Evolutionary conservation across 92 coral and sea anemone genomes (phyloP), one percentile per base, ranked within the genome.

Genomic region (Galaxea fascicularis): DNA sequence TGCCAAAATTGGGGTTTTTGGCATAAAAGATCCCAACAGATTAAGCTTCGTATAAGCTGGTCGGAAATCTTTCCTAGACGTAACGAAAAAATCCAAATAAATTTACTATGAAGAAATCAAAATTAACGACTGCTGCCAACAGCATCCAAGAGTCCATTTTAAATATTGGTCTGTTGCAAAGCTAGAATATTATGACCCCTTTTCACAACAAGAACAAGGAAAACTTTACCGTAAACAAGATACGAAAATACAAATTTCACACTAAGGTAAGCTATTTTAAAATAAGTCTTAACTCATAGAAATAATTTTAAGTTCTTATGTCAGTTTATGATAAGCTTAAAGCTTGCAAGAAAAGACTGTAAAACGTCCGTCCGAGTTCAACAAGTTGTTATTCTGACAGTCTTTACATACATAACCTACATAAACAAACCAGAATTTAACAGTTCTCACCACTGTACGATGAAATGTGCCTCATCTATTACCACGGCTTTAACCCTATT

Each of bases 31-130:
- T 11, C 68, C 81, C 56, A 89, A 72, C 14, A 75, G 25, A 58
- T 45, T 84, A 25, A 89, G 68, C 66, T 85, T 89, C 56, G 82
- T 60, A 71, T 84, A 85, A 49, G 89, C 82, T 41, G 89, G 93
- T 47, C 85, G 82, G 39, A 89, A 84, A 41, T 81, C 73, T 62
- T 89, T 89, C 89, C 93, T 68, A 68, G 45, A 66, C 18, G 72
- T 29, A 66, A 66, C 10, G 45, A 29, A 66, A 66, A 66, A 66
- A 35, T 66, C 41, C 44, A 66, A 27, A 66, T 56, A 56, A 10
- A 56, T 56, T 56, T 18, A 56, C 62, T 56, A 56, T 56, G 62
- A 56, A 56, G 62, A 56, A 56, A 56, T 56, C 62, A 56, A 56
- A 0, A 56, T 56, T 54, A 56, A 0, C 62, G 62, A 56, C 62